Evolutionary conservation across 2,888 invertebrate species (phyloP), one percentile per base, ranked within the genome.

Genomic region (Iphiclides podalirius): DNA sequence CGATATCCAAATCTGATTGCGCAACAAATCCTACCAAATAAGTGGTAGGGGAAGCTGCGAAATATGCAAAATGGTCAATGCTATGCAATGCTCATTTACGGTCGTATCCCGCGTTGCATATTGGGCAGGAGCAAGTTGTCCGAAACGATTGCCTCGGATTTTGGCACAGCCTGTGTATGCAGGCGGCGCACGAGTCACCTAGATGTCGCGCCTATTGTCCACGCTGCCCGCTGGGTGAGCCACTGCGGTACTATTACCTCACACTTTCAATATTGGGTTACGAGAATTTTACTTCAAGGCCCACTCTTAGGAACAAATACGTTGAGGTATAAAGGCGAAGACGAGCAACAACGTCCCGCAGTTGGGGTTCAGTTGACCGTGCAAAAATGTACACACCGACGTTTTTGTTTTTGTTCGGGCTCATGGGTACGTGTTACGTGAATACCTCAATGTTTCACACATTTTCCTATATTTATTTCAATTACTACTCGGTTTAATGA

Each of bases 221-320:
- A 72, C 67, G 61, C 65, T 69, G 72, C 66, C 70, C 73, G 66
- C 74, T 81, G 87, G 87, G 84, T 75, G 86, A 84, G 84, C 81
- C 86, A 69, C 76, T 69, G 61, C 70, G 64, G 60, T 64, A 64
- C 66, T 73, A 80, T 87, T 88, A 87, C 88, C 83, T 88, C 88
- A 88, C 73, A 83, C 85, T 79, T 79, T 78, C 87, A 81, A 88
- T 87, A 88, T 85, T 85, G 83, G 83, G 82, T 85, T 87, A 88
- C 88, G 82, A 87, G 85, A 84, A 87, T 82, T 84, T 84, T 84
- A 75, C 83, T 79, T 82, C 88, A 88, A 88, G 88, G 88, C 72
- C 77, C 74, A 69, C 80, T 75, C 82, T 85, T 85, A 73, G 88
- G 79, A 81, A 76, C 73, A 86, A 85, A 87, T 82, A 86, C 44